Evolutionary conservation across 2,113 vertebrate genomes (phyloP).

Genomic region (Tursiops truncatus): DNA sequence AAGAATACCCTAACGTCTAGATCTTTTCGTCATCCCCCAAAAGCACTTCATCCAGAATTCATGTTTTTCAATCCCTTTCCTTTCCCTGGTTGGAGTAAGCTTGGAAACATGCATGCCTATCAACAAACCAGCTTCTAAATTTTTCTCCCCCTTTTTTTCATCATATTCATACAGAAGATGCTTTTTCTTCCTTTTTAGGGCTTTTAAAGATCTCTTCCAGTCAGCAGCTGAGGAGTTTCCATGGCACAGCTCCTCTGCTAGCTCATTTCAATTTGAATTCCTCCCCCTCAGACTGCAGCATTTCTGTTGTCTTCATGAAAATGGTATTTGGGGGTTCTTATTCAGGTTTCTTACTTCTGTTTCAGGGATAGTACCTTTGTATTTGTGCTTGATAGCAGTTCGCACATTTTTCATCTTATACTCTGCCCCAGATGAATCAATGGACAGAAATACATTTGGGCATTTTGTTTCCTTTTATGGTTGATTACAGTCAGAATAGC

Average conservation of each 20-base stretch:
- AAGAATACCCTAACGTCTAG: neutral
- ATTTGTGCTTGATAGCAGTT: neutral
- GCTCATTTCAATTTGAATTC: constrained; percentile 28
- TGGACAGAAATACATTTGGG: constrained; percentile 21
- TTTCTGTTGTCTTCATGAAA: constrained; percentile 30
- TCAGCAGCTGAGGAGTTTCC: constrained; percentile 37
- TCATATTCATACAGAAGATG: neutral
- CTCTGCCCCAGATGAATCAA: neutral
- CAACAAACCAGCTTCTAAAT: constrained; percentile 13
- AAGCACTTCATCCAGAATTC: neutral
- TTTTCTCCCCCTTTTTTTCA: neutral
- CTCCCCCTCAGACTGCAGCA: constrained; percentile 18
- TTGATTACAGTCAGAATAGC: constrained; percentile 26
- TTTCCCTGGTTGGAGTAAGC: neutral
- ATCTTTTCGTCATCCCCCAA: neutral
- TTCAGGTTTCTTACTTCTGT: neutral
- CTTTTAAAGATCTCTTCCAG: constrained; percentile 39
- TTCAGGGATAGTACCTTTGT: constrained; percentile 31
- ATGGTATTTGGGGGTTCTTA: neutral
- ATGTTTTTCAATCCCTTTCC: neutral
- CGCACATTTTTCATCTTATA: neutral
- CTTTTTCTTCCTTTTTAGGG: constrained; percentile 54
- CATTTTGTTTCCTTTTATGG: constrained; percentile 18
- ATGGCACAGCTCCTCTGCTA: neutral
- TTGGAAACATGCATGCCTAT: neutral